These are phyloP conservation scores for Cyclura pinguis DNA, from an alignment of 2,797 vertebrate genomes.

Conservation along the genomic window DNA sequence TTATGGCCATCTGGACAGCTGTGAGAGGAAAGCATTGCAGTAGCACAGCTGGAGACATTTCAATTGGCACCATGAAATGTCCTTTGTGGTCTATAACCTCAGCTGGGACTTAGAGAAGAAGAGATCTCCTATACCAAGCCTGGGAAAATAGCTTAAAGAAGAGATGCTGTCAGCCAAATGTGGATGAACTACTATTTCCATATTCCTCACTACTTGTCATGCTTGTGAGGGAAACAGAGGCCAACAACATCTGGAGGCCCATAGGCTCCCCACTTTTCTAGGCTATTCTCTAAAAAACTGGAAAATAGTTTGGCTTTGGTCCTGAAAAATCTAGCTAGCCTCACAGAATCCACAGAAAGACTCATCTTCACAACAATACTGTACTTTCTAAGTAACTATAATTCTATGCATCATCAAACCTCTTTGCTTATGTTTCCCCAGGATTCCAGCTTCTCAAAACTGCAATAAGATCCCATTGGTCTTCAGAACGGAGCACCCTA, in stretches of 20 bases:
- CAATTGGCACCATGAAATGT: slow-evolving; percentile 8
- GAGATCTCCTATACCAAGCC: neutral
- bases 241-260: too few species aligned
- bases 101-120: neutral
- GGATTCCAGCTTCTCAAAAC: neutral
- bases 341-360: neutral
- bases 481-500: too few species aligned
- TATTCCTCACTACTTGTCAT: neutral
- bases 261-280: too few species aligned
- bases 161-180: neutral
- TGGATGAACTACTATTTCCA: neutral
- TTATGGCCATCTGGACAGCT: neutral
- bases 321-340: neutral
- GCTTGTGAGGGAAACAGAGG: neutral
- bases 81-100: neutral
- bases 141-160: neutral
- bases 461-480: neutral
- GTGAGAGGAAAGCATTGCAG: neutral
- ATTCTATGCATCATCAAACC: too few species aligned
- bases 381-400: neutral
- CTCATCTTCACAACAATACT: neutral
- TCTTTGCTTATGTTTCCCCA: neutral
- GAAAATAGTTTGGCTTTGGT: neutral
- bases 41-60: neutral
- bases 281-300: neutral